A percentile compares a stretch with the other conserved stretches of the same genome.
These are phyloP conservation scores for Hydropsyche tenuis DNA, from an alignment of 1,140 invertebrate species.

Conservation along the genomic window DNA sequence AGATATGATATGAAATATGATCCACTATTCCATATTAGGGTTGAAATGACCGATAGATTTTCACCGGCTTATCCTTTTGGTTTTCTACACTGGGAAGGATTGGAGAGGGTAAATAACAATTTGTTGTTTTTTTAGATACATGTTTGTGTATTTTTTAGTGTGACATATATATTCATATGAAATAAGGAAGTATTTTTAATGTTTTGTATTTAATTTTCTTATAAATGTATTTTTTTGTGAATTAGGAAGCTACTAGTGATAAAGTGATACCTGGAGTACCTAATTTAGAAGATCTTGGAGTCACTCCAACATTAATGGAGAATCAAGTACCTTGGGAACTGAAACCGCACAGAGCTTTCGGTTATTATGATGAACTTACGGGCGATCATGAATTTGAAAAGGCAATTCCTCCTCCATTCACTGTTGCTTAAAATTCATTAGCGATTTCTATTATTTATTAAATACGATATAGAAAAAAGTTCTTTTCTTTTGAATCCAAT, in stretches of 20 bases:
- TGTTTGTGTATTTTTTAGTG: neutral
- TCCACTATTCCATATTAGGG: constrained; percentile 71
- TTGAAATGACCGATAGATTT: constrained; percentile 67
- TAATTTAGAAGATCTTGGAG: constrained; percentile 87
- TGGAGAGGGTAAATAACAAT: constrained; percentile 72
- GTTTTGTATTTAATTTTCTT: no score
- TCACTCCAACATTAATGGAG: constrained; percentile 77
- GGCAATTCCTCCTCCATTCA: constrained; percentile 64
- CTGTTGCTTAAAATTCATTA: constrained; percentile 2
- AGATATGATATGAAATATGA: constrained; percentile 75
- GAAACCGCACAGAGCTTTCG: constrained; percentile 66
- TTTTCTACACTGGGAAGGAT: constrained; percentile 74
- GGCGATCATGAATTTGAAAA: constrained; percentile 70
- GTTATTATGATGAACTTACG: constrained; percentile 77
- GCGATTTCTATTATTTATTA: no score
- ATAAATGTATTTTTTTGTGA: constrained; percentile 29
- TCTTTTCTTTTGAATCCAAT: no score
- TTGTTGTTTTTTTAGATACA: neutral
- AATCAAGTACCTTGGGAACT: constrained; percentile 80
- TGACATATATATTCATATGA: no score
- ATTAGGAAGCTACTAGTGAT: constrained; percentile 80
- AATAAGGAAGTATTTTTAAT: no score
- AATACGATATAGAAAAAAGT: no score
- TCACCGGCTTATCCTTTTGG: constrained; percentile 71
- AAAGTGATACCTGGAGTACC: constrained; percentile 68